A percentile compares a stretch with the other conserved stretches of the same genome.
Evolutionary conservation across 2,113 vertebrate species (phyloP).

Genomic region (Melanocharis versteri): DNA sequence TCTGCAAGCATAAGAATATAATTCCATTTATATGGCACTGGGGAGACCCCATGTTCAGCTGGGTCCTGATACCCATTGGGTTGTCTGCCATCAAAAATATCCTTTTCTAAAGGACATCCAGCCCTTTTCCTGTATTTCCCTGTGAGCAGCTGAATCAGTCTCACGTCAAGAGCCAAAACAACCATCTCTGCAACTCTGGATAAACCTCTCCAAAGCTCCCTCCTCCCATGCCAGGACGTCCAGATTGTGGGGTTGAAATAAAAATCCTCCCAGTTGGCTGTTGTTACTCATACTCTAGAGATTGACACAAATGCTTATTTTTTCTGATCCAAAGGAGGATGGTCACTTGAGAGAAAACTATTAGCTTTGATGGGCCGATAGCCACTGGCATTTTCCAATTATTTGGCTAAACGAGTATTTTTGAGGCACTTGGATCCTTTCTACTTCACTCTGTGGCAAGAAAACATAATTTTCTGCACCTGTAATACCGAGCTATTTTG

Average conservation of each 20-base stretch:
- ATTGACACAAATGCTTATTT: not conserved
- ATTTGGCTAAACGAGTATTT: not conserved
- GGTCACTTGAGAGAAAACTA: not conserved
- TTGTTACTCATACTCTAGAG: not conserved
- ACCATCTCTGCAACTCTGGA: not conserved
- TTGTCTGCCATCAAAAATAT: not conserved
- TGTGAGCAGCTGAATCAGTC: not conserved
- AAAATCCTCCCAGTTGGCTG: not conserved
- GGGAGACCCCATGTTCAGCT: not conserved
- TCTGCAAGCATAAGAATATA: not conserved
- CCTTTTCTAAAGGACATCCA: not conserved
- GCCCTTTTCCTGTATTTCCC: not conserved
- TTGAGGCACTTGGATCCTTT: not conserved
- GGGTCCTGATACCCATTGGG: not conserved
- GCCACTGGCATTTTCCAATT: not conserved
- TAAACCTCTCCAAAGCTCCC: not conserved
- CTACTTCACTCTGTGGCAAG: not conserved
- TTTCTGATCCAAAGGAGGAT: not conserved
- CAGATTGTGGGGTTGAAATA: not conserved
- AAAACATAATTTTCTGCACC: not conserved
- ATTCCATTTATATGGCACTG: not conserved
- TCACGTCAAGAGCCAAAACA: not conserved
- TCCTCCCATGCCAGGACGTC: not conserved
- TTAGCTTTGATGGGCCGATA: not conserved
- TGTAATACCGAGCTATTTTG: rapidly evolving